phyloP scores from a whole-genome alignment of 1,140 invertebrate genomes.

The Hyphantria cunea region DNA sequence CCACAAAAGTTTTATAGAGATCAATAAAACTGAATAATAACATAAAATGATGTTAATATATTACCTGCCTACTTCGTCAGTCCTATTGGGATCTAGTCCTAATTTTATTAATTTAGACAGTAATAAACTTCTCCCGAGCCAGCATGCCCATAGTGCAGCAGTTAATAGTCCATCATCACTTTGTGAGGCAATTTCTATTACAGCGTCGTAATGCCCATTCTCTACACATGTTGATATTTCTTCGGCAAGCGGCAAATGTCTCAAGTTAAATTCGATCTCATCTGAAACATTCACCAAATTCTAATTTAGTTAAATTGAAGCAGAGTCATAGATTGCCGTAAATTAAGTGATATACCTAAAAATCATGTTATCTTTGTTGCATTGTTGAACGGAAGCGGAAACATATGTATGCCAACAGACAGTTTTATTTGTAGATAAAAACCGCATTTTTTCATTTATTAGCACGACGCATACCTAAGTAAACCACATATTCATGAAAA shows the following conservation, averaged over 20 bases:
- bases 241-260: slow-evolving; percentile 75
- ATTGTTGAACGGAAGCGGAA: too few species aligned
- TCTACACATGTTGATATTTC: slow-evolving; percentile 77
- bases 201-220: slow-evolving; percentile 65
- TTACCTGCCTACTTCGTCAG: slow-evolving; percentile 81
- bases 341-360: too few species aligned
- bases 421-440: too few species aligned
- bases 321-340: too few species aligned
- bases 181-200: slow-evolving; percentile 45
- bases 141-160: slow-evolving; percentile 76
- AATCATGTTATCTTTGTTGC: too few species aligned
- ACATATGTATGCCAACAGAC: too few species aligned
- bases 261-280: slow-evolving; percentile 65
- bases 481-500: too few species aligned
- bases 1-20: slow-evolving; percentile 26
- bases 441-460: too few species aligned
- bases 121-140: slow-evolving; percentile 76
- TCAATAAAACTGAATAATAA: slow-evolving; percentile 1
- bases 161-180: slow-evolving; percentile 49
- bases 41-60: not conserved
- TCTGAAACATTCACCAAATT: slow-evolving; percentile 41
- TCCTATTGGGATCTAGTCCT: slow-evolving; percentile 66
- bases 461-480: too few species aligned
- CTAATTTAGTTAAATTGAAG: not conserved
- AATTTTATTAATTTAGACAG: slow-evolving; percentile 68